Evolutionary conservation across 2,888 invertebrate species (phyloP).

Genomic region (Clunio marinus): DNA sequence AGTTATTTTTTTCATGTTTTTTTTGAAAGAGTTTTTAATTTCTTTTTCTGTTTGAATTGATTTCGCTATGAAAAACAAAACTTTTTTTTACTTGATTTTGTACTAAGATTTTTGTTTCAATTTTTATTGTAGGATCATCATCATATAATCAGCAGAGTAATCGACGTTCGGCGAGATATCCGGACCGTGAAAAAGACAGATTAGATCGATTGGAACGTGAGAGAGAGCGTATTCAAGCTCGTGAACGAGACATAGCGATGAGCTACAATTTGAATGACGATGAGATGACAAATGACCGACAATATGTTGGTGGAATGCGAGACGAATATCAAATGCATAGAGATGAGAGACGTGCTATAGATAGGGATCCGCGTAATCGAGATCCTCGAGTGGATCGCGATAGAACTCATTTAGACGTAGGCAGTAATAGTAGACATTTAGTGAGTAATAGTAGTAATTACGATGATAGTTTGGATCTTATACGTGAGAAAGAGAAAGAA

Average conservation of each 20-base stretch:
- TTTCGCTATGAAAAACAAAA: not conserved
- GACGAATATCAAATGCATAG: conserved; percentile 42
- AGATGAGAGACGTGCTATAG: conserved; percentile 36
- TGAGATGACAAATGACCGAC: conserved; percentile 50
- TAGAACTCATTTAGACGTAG: not conserved
- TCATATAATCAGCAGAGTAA: conserved; percentile 47
- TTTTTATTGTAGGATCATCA: conserved; percentile 41
- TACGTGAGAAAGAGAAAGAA: conserved; percentile 48
- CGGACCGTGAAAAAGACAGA: conserved; percentile 47
- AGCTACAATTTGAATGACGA: conserved; percentile 51
- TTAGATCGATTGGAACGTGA: conserved; percentile 43
- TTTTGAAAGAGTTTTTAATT: not conserved
- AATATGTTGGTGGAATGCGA: conserved; percentile 45
- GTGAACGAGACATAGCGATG: conserved; percentile 48
- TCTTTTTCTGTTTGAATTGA: not conserved
- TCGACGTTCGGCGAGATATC: conserved; percentile 47
- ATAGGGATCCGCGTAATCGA: conserved; percentile 22
- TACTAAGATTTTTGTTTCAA: not conserved
- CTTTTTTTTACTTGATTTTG: conserved; percentile 8
- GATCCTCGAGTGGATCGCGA: conserved; percentile 41
- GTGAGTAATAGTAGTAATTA: conserved; percentile 42
- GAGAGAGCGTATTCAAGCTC: conserved; percentile 48
- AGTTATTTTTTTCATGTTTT: not conserved
- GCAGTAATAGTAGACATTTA: conserved; percentile 33
- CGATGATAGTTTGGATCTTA: conserved; percentile 47